Percentiles rank a stretch among this genome's conserved stretches.
These are phyloP conservation scores for Tragelaphus strepsiceros DNA, from an alignment of 2,113 vertebrate species.

Conservation along the genomic window DNA sequence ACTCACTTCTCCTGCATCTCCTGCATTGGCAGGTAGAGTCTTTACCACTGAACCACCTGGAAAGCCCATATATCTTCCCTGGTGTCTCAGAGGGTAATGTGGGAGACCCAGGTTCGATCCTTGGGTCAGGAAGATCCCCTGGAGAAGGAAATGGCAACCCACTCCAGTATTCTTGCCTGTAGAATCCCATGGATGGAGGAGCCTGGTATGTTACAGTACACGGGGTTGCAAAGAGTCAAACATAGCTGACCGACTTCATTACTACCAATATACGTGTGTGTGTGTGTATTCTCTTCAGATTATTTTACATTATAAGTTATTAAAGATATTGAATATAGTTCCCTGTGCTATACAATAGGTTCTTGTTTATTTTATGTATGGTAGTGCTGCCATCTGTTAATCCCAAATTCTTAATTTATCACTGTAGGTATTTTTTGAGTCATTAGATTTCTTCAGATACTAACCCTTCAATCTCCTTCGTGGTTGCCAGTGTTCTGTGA, in stretches of 20 bases:
- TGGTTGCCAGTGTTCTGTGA: background rate
- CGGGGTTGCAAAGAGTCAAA: too few species aligned
- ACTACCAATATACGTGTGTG: background rate
- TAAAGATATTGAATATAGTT: background rate
- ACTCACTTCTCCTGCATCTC: background rate
- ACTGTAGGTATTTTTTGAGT: background rate
- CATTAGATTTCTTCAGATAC: background rate
- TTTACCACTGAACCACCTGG: background rate
- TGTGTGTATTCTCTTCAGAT: background rate
- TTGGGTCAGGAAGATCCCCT: too few species aligned
- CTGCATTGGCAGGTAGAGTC: background rate
- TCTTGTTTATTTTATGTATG: background rate
- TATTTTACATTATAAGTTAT: background rate
- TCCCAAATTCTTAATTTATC: background rate
- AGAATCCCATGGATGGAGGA: too few species aligned
- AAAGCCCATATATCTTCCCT: too few species aligned
- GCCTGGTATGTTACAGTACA: too few species aligned
- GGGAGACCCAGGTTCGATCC: too few species aligned
- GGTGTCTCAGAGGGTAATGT: too few species aligned
- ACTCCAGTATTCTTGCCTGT: too few species aligned
- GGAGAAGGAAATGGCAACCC: too few species aligned
- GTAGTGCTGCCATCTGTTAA: background rate
- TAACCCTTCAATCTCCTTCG: background rate
- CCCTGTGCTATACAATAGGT: background rate
- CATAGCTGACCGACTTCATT: too few species aligned